Evolutionary conservation across 1,140 invertebrate genomes (phyloP).

Genomic region (Pseudoatta argentina): DNA sequence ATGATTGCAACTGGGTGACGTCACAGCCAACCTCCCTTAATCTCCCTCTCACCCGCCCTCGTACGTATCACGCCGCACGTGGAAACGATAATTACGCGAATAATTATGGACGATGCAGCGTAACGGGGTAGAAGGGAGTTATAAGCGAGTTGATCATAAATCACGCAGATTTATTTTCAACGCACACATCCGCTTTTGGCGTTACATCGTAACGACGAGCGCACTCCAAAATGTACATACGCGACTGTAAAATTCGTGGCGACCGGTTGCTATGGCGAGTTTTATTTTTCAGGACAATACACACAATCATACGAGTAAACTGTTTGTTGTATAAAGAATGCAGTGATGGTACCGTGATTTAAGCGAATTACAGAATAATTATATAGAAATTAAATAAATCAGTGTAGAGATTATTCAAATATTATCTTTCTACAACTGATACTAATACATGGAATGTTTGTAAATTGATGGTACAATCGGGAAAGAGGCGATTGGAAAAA

Average conservation of each 20-base stretch:
- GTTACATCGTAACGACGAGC: not conserved
- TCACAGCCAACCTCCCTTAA: constrained; percentile 73
- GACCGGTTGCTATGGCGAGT: constrained; percentile 16
- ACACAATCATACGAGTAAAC: not conserved
- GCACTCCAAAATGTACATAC: not conserved
- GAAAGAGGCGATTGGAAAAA: too few relatives aligned
- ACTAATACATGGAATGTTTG: too few relatives aligned
- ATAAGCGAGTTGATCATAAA: constrained; percentile 3
- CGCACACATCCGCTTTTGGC: not conserved
- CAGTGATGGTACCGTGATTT: constrained; percentile 16
- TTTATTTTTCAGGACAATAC: constrained; percentile 22
- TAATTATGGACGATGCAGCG: not conserved
- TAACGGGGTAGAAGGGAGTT: not conserved
- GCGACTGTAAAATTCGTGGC: constrained; percentile 14
- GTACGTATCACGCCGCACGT: not conserved
- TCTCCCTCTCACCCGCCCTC: constrained; percentile 37
- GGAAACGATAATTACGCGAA: constrained; percentile 25
- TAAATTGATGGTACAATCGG: too few relatives aligned
- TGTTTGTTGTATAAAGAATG: not conserved
- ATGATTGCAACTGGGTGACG: constrained; percentile 82
- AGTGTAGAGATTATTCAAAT: not conserved
- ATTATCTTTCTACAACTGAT: not conserved
- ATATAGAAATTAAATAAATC: too few relatives aligned
- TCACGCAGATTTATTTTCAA: constrained; percentile 44
- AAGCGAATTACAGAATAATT: not conserved